These are phyloP conservation scores for Chrysina gloriosa DNA, from an alignment of 2,888 invertebrate species.

Conservation along the genomic window DNA sequence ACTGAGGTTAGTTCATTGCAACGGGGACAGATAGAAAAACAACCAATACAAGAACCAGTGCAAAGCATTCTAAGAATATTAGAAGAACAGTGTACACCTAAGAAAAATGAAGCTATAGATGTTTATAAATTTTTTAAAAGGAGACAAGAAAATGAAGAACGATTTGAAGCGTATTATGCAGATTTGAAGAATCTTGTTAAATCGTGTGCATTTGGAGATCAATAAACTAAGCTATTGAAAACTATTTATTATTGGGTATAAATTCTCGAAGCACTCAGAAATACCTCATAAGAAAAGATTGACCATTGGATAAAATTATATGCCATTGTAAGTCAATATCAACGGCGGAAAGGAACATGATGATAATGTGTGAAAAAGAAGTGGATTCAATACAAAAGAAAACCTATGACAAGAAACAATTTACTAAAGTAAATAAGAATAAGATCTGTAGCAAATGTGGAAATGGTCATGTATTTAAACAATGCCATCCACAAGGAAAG, in stretches of 20 bases:
- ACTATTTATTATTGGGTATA: neutral
- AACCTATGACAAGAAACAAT: neutral
- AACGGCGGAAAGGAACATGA: conserved; percentile 3
- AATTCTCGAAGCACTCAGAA: neutral
- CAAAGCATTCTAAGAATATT: neutral
- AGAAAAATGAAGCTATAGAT: conserved; percentile 4
- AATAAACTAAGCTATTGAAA: neutral
- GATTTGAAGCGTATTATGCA: neutral
- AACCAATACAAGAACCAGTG: neutral
- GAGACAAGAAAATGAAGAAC: neutral
- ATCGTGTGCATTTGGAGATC: neutral
- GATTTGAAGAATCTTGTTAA: conserved; percentile 30
- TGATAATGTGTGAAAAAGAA: neutral
- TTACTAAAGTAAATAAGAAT: too few species aligned
- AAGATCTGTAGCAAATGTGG: too few species aligned
- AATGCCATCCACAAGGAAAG: neutral
- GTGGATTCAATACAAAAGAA: neutral
- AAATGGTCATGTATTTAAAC: neutral
- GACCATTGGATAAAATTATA: conserved; percentile 19
- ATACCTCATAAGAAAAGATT: conserved; percentile 25
- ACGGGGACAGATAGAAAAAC: neutral
- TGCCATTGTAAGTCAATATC: conserved; percentile 30
- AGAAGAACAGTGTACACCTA: neutral
- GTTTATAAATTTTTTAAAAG: neutral
- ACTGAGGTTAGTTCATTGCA: neutral